A percentile compares a stretch with the other conserved stretches of the same genome.
These are phyloP conservation scores for Platanista minor DNA, from an alignment of 2,113 vertebrate species.

Conservation along the genomic window DNA sequence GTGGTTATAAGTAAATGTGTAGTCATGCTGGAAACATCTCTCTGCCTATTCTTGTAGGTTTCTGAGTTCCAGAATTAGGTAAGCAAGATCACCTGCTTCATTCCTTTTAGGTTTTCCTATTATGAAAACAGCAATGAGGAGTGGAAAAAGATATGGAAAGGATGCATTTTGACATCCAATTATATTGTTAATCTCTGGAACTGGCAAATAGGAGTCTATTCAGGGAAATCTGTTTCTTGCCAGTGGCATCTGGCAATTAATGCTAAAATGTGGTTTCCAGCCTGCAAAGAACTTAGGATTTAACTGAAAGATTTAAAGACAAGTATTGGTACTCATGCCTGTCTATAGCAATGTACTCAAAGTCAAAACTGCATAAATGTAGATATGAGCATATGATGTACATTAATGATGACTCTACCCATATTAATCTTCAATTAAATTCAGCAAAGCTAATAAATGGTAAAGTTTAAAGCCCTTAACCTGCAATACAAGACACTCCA, in stretches of 20 bases:
- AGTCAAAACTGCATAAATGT: not conserved
- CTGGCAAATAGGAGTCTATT: slow-evolving; percentile 52
- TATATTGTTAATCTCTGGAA: slow-evolving; percentile 52
- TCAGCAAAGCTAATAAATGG: not conserved
- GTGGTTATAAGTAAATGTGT: not conserved
- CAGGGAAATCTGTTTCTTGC: slow-evolving; percentile 49
- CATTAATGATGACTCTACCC: not conserved
- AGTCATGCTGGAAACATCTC: not conserved
- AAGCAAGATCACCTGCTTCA: not conserved
- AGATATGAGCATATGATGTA: not conserved
- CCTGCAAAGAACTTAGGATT: slow-evolving; percentile 41
- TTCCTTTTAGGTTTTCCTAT: not conserved
- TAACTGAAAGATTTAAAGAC: slow-evolving; percentile 21
- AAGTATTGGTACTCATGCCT: not conserved
- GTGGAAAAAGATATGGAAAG: not conserved
- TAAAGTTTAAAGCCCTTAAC: not conserved
- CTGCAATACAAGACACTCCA: not conserved
- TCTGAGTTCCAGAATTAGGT: not conserved
- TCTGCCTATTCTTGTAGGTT: not conserved
- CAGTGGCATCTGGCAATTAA: slow-evolving; percentile 69
- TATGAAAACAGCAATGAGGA: slow-evolving; percentile 37
- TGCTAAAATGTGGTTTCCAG: slow-evolving; percentile 53
- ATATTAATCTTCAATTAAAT: not conserved
- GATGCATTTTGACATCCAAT: slow-evolving; percentile 51
- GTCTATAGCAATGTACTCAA: not conserved